Percentiles rank a stretch among this genome's conserved stretches.
Conservation (phyloP, 2,888 invertebrate genomes). For the Phlogophora meticulosa region DNA sequence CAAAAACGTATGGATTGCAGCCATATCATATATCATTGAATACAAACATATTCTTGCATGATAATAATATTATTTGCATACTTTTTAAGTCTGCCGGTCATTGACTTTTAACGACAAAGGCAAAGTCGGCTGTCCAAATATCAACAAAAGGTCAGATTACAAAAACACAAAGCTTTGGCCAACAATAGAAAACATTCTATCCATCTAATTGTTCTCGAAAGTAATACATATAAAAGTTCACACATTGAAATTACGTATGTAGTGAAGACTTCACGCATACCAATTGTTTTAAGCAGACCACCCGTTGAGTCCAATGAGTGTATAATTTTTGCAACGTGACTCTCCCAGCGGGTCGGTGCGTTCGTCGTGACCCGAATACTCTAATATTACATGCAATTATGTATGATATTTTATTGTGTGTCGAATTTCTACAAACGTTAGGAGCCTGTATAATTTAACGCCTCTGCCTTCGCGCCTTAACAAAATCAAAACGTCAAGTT, state of each 20-base stretch:
- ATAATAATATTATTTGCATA: constrained; percentile 1
- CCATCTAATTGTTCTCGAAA: constrained; percentile 43
- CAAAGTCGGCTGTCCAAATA: constrained; percentile 38
- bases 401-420: constrained; percentile 52
- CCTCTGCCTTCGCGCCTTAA: constrained; percentile 50
- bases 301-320: constrained; percentile 20
- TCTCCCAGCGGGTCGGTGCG: constrained; percentile 11
- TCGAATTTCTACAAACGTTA: constrained; percentile 46
- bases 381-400: constrained; percentile 47
- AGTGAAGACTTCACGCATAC: constrained; percentile 18
- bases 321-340: constrained; percentile 50
- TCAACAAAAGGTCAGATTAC: constrained; percentile 49
- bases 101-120: constrained; percentile 40
- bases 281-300: constrained; percentile 52
- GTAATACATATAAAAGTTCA: constrained; percentile 36
- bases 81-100: constrained; percentile 36
- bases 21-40: constrained; percentile 34
- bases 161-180: constrained; percentile 31
- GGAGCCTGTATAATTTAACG: constrained; percentile 58
- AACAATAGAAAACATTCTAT: constrained; percentile 45
- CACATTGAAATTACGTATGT: constrained; percentile 23
- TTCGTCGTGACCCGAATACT: constrained; percentile 46
- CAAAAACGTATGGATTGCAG: constrained; percentile 2
- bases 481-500: constrained; percentile 49
- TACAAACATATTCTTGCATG: constrained; percentile 29